A percentile compares a stretch with the other conserved stretches of the same genome.
phyloP scores from a whole-genome alignment of 2,888 invertebrate genomes.

The Euplagia quadripunctaria region DNA sequence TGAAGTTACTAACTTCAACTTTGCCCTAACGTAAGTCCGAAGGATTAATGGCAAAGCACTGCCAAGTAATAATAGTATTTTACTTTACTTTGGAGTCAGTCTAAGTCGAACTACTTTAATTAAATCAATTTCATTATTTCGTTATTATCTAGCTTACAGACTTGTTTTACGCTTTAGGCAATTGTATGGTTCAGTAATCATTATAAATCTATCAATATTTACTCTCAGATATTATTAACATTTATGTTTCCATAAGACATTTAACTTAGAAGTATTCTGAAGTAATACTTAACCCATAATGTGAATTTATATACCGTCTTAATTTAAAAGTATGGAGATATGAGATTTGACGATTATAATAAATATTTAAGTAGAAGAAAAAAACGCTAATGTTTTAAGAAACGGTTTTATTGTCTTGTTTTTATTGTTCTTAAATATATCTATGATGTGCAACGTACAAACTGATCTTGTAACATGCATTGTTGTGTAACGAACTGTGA shows the following conservation, averaged over 20 bases:
- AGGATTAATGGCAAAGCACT: slow-evolving; percentile 71
- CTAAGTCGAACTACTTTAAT: slow-evolving; percentile 41
- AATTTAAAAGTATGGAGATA: not conserved
- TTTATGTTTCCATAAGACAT: not conserved
- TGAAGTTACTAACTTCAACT: slow-evolving; percentile 76
- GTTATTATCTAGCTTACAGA: not conserved
- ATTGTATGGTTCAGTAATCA: not conserved
- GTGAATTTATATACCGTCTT: not conserved
- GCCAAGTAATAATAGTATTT: slow-evolving; percentile 29
- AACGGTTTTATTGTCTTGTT: not conserved
- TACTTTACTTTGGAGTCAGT: not conserved
- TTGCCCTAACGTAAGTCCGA: slow-evolving; percentile 69
- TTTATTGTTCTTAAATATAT: not conserved
- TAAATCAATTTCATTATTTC: slow-evolving; percentile 41
- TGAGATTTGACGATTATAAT: not conserved
- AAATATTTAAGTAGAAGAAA: too few relatives aligned
- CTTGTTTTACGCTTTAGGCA: not conserved
- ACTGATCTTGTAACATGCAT: not conserved
- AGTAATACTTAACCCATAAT: not conserved
- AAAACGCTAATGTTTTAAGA: not conserved
- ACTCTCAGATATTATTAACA: not conserved
- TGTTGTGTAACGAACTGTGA: too few relatives aligned
- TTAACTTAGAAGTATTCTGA: not conserved
- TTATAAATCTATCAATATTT: not conserved
- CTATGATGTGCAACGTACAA: not conserved